Percentiles rank a stretch among this genome's conserved stretches.
These are phyloP conservation scores for Premnoplex brunnescens DNA, from an alignment of 2,797 vertebrate genomes.

Conservation along the genomic window DNA sequence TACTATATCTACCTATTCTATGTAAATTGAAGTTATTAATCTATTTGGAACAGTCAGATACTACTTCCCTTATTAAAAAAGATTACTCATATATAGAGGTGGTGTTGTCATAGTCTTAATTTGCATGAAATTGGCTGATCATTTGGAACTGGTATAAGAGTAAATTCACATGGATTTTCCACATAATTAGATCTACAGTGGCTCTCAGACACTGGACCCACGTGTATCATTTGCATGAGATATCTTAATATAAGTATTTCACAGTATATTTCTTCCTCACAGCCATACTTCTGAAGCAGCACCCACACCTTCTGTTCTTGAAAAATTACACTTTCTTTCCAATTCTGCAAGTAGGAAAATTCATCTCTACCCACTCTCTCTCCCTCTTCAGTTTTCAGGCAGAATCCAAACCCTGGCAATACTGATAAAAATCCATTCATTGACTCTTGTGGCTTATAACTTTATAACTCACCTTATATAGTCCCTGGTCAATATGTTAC, in stretches of 20 bases:
- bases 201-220: background rate
- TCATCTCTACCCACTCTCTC: background rate
- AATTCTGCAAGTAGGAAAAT: background rate
- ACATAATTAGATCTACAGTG: background rate
- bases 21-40: background rate
- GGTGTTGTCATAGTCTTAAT: background rate
- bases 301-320: conserved; percentile 9
- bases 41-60: background rate
- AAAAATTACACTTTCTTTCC: conserved; percentile 14
- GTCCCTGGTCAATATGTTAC: background rate
- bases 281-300: conserved; percentile 11
- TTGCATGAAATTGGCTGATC: background rate
- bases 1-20: background rate
- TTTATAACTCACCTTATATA: background rate
- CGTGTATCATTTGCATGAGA: background rate
- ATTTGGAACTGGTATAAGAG: background rate
- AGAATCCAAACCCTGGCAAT: background rate
- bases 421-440: background rate
- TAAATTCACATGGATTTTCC: background rate
- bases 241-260: conserved; percentile 23
- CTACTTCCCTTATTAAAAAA: background rate
- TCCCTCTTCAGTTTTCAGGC: background rate
- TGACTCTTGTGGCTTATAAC: background rate
- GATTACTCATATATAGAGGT: background rate
- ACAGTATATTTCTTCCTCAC: conserved; percentile 5